Evolutionary conservation across 2,113 vertebrate species (phyloP).

Genomic region (Aleadryas rufinucha): DNA sequence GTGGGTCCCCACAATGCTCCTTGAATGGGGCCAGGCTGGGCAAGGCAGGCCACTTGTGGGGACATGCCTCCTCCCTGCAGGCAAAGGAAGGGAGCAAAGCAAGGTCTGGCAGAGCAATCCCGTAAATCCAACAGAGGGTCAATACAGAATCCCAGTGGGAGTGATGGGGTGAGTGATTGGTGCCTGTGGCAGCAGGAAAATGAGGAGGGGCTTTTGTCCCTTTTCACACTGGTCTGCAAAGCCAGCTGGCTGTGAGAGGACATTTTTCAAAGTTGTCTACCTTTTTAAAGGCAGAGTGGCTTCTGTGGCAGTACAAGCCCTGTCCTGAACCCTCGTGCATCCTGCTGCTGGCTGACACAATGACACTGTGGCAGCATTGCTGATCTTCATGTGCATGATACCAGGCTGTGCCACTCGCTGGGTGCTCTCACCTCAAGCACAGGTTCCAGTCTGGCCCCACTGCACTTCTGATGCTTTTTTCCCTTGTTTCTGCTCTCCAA

Average conservation of each 20-base stretch:
- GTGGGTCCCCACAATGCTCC: accelerated
- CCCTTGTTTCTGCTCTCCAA: background rate
- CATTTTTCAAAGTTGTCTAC: background rate
- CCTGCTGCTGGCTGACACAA: background rate
- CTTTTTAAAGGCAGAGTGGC: background rate
- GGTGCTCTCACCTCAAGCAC: background rate
- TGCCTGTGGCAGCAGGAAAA: background rate
- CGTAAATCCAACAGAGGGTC: accelerated
- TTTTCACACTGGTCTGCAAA: background rate
- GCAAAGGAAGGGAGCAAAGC: background rate
- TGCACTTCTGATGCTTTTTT: background rate
- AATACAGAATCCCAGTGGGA: background rate
- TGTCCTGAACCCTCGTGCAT: background rate
- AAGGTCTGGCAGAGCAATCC: background rate
- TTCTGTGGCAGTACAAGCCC: accelerated
- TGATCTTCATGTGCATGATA: accelerated
- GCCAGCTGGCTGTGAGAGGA: background rate
- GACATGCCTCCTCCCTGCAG: background rate
- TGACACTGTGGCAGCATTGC: background rate
- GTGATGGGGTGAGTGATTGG: background rate
- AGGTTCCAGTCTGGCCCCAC: background rate
- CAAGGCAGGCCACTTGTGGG: background rate
- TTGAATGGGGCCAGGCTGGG: background rate
- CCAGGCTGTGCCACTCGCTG: accelerated
- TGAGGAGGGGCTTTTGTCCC: background rate